phyloP scores from a whole-genome alignment of 2,797 vertebrate genomes.

The Momotus momota region DNA sequence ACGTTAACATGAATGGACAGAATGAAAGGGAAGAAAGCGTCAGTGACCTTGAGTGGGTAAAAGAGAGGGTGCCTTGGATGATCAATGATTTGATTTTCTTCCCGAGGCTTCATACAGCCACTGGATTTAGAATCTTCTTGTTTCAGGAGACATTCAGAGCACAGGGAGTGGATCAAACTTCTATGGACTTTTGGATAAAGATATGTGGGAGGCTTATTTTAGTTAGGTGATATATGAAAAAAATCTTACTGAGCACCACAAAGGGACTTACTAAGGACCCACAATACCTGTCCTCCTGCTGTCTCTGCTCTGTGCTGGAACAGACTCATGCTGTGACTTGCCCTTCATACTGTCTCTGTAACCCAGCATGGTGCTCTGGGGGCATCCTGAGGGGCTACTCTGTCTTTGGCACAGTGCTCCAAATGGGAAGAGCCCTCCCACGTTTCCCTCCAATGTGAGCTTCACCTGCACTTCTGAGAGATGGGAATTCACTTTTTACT shows the following conservation, averaged over 20 bases:
- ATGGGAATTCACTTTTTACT: not conserved
- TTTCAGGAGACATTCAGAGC: not conserved
- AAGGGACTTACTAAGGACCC: not conserved
- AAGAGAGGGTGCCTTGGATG: not conserved
- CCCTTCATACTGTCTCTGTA: not conserved
- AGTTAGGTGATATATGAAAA: not conserved
- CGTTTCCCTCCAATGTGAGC: not conserved
- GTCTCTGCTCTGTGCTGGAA: not conserved
- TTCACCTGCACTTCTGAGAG: not conserved
- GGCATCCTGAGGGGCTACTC: not conserved
- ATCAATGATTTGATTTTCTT: not conserved
- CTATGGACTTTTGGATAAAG: not conserved
- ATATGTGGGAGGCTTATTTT: not conserved
- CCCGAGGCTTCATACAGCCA: not conserved
- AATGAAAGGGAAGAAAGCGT: slow-evolving; percentile 11
- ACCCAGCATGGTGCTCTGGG: not conserved
- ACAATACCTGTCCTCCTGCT: not conserved
- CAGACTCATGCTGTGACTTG: not conserved
- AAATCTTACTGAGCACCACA: not conserved
- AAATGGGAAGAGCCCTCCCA: not conserved
- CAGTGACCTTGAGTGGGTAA: not conserved
- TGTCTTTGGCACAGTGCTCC: not conserved
- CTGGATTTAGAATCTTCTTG: not conserved
- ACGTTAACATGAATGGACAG: not conserved
- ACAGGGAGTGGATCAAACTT: not conserved